Base-by-base conservation (phyloP, 2,888 invertebrate species). In the Sinentomon sp. region DNA sequence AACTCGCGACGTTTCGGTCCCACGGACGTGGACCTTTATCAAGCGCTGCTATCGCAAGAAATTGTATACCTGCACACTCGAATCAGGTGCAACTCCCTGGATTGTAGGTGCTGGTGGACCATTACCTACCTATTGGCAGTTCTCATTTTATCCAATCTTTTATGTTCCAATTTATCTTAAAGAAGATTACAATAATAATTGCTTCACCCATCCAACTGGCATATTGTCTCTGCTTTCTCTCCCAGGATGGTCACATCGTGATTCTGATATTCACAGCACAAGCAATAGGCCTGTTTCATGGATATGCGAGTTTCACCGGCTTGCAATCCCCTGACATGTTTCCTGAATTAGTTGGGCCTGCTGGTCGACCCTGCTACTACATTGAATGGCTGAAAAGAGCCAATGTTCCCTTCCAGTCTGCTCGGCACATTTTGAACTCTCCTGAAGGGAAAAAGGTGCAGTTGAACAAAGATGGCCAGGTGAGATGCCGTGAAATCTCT, bases 391-490 rank as follows among this genome's bases (percentile, higher is more conserved):
- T 57, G 14, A 58, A 55, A 44, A 50, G 55, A 35, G 52, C 50
- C 10, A 55, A 54, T 40, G 44, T 59, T 17, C 55, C 55, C 12
- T 58, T 57, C 45, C 53, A 55, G 38, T 49, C 48, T 19, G 53
- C 55, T 3, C 50, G 65, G 10, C 61, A 65, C 50, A 50, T 68
- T 30, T 43, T 53, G 26, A 66, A 66, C 51, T 54, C 61, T 0
- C 56, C 63, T 44, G 63, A 62, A 38, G 61, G 62, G 34, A 56
- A 59, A 17, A 59, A 61, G 18, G 61, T 62, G 32, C 57, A 56
- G 33, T 55, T 57, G 31, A 59, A 63, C 10, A 53, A 63, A 5
- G 68, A 68, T 55, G 67, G 67, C 35, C 57, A 62, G 45, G 67
- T 58, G 44, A 42, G 40, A 17, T n/a, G n/a, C n/a, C n/a, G n/a